phyloP scores from a whole-genome alignment of 2,888 invertebrate species.

The Thecocarcelia acutangulata region DNA sequence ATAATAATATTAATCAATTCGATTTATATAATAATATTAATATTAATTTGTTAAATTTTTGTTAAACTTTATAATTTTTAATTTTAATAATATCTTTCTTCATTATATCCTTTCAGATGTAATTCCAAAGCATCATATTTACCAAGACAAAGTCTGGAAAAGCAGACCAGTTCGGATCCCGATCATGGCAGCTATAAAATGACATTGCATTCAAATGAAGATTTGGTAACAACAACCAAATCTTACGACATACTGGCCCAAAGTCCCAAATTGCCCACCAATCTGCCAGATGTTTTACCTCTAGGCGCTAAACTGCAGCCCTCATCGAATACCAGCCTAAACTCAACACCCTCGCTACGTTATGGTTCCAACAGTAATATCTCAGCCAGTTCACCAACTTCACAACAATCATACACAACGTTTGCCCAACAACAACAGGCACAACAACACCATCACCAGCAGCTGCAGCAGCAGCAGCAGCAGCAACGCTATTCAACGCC shows the following conservation, averaged over 20 bases:
- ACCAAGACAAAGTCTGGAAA: constrained; percentile 87
- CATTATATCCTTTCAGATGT: constrained; percentile 83
- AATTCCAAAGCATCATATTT: constrained; percentile 90
- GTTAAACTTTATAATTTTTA: neutral
- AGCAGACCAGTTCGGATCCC: constrained; percentile 84
- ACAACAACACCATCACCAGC: constrained; percentile 72
- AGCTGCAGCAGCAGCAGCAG: constrained; percentile 62
- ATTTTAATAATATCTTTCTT: constrained; percentile 14
- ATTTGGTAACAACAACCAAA: constrained; percentile 77
- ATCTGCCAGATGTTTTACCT: constrained; percentile 84
- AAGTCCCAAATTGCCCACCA: constrained; percentile 79
- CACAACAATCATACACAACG: constrained; percentile 61
- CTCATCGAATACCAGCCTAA: constrained; percentile 73
- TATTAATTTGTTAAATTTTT: too few relatives aligned
- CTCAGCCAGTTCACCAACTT: constrained; percentile 71
- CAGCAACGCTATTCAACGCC: constrained; percentile 77
- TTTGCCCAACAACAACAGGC: constrained; percentile 51
- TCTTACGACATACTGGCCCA: constrained; percentile 73
- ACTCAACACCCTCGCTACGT: constrained; percentile 74
- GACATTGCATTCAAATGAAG: constrained; percentile 86
- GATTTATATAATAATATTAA: too few relatives aligned
- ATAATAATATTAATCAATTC: too few relatives aligned
- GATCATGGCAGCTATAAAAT: constrained; percentile 89
- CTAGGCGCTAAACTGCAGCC: constrained; percentile 82
- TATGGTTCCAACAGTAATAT: constrained; percentile 80